Evolutionary conservation across 1,140 invertebrate genomes (phyloP).

Genomic region (Papilio dardanus): DNA sequence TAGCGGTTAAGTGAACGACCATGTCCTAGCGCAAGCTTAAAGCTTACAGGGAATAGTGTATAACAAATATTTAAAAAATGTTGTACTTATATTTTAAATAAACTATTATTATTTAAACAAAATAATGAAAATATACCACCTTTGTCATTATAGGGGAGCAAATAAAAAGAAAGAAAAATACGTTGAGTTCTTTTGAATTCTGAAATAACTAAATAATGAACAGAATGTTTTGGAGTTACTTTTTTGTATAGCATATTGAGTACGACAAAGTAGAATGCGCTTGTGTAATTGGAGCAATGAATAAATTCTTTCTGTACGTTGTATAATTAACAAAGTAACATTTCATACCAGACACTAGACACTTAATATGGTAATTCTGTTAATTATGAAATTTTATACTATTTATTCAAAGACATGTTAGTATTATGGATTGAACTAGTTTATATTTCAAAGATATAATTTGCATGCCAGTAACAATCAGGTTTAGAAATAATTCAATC

Average conservation of each 20-base stretch:
- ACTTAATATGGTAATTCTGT: conserved; percentile 4
- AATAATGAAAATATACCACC: too few relatives aligned
- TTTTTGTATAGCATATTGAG: neutral
- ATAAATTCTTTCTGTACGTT: neutral
- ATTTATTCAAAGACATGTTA: neutral
- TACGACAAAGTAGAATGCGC: neutral
- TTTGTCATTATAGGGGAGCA: too few relatives aligned
- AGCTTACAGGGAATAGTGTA: too few relatives aligned
- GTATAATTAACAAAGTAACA: neutral
- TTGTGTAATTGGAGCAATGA: neutral
- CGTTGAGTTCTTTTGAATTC: too few relatives aligned
- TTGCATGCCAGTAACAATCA: neutral
- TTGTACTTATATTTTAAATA: too few relatives aligned
- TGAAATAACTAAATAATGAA: too few relatives aligned
- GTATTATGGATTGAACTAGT: neutral
- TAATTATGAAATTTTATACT: neutral
- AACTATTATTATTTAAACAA: too few relatives aligned
- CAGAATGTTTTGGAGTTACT: neutral
- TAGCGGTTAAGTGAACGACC: too few relatives aligned
- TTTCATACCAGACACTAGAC: neutral
- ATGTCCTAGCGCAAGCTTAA: too few relatives aligned
- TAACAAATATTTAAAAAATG: too few relatives aligned
- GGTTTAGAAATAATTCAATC: conserved; percentile 1
- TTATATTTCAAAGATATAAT: conserved; percentile 1
- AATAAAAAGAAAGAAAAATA: too few relatives aligned